Base-by-base conservation (phyloP, 2,113 vertebrate genomes). In the Stigmatopora argus region DNA sequence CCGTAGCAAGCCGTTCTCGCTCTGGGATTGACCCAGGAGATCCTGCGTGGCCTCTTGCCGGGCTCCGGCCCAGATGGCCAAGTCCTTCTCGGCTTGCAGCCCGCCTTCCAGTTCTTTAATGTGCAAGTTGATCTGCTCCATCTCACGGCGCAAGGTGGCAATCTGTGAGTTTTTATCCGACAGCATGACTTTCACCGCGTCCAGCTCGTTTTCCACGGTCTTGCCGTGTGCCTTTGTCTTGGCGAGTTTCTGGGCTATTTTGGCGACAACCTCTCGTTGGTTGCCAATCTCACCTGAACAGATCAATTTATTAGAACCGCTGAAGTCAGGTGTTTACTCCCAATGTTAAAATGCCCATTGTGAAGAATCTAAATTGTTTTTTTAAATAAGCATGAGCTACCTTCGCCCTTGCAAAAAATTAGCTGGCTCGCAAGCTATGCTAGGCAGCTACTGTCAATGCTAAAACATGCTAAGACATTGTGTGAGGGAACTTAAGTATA, bases 41-140 rank as follows among this genome's bases (percentile, higher is more conserved):
- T 98, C 94, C 76, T 94, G 91, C 65, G 93, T 70, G 35, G 93
- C 92, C 64, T 96, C 94, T 61, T 94, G 94, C 31, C 92, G 93
- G 23, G 92, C 90, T 0, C 49, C 35, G 1, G 89, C 84, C 38
- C 93, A 92, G 72, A 73, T 91, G 15, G 89, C 80, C 82, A 89
- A 84, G 38, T 92, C 92, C 64, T 90, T 92, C 71, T 96, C 93
- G 0, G 83, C 75, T 3, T 92, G 92, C 58, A 91, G 85, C 62
- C 81, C 70, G 0, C 58, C 75, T 79, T 98, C 93, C 0, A 89
- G 77, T 61, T 97, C 93, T 71, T 92, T 93, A 56, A 82, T 67
- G 3, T 86, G 91, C 21, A 74, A 64, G 2, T 85, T 88, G 1
- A 82, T 74, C 74, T 93, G 90, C 62, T 85, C 92, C 57, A 92